Evolutionary conservation across 2,113 vertebrate genomes (phyloP).

Genomic region (Alethe castanea): DNA sequence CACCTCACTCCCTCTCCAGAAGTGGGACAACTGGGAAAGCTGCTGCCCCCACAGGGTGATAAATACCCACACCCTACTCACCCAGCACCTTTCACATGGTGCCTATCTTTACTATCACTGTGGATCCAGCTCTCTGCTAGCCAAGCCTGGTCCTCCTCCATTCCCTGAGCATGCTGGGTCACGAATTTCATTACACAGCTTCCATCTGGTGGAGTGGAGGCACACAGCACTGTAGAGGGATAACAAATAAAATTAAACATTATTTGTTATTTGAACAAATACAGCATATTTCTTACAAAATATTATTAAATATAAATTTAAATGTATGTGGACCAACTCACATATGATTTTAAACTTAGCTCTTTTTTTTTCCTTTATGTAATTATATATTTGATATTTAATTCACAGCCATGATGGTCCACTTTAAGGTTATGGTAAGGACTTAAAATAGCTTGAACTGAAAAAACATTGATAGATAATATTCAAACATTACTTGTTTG

Average conservation of each 20-base stretch:
- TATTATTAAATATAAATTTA: not conserved
- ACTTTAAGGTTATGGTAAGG: not conserved
- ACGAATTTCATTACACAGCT: not conserved
- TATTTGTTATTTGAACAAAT: not conserved
- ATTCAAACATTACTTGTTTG: not conserved
- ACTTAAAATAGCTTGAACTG: not conserved
- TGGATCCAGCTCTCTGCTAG: not conserved
- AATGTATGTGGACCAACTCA: not conserved
- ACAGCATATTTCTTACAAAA: not conserved
- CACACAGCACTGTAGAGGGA: not conserved
- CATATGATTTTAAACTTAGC: not conserved
- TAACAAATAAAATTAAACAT: not conserved
- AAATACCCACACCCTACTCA: not conserved
- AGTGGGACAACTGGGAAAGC: not conserved
- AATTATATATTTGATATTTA: not conserved
- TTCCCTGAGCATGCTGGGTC: not conserved
- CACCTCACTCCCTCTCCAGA: not conserved
- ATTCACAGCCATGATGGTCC: not conserved
- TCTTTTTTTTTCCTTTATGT: not conserved
- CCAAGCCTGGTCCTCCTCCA: not conserved
- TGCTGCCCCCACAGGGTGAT: not conserved
- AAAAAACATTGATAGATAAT: not conserved
- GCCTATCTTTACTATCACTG: accelerated
- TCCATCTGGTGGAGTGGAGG: not conserved
- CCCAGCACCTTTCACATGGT: not conserved